Evolutionary conservation across 1,140 invertebrate species (phyloP), one percentile per base, ranked within the genome.

Genomic region (Drosophila rhopaloa): DNA sequence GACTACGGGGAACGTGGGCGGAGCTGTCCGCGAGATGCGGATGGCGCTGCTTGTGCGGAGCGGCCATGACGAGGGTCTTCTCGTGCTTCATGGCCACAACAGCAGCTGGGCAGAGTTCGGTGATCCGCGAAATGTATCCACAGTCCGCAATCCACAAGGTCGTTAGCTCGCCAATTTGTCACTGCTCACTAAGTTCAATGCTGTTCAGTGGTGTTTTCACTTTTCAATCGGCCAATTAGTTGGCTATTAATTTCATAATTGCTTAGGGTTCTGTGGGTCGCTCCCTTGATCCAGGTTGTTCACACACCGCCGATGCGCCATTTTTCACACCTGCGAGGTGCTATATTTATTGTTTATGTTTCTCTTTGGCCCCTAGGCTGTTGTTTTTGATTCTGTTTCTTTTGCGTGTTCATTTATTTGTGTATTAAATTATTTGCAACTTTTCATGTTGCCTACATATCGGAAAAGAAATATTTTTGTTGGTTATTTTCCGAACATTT

Each of bases 171-270:
- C 48, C 53, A 55, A 75, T 73, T 73, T 62, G 79, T 63, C 78
- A 51, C 59, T 74, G 40, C 24, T 58, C 47, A 57, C 46, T 13
- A 44, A 55, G 24, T 24, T 29, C 46, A 24, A 19, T 51, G 55
- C 27, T 24, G 77, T 81, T 85, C 77, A 85, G 78, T 71, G 79
- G 61, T 62, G 72, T 37, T 48, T 66, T 71, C 72, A 58, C 54
- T 86, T 72, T 72, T 79, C 79, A 60, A 76, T 86, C 48, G 67
- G 58, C 76, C 83, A 88, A 88, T 88, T 83, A 80, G 79, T 59
- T 68, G 81, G 75, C 84, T 84, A 88, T 88, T 71, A 84, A 89
- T 88, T 88, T 88, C 84, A 84, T 89, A 89, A 81, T 89, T 89
- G 61, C 76, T 89, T 89, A 44, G 79, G 71, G 67, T 54, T 60